phyloP scores from a whole-genome alignment of 2,797 vertebrate species.

The Pangasius macronema region DNA sequence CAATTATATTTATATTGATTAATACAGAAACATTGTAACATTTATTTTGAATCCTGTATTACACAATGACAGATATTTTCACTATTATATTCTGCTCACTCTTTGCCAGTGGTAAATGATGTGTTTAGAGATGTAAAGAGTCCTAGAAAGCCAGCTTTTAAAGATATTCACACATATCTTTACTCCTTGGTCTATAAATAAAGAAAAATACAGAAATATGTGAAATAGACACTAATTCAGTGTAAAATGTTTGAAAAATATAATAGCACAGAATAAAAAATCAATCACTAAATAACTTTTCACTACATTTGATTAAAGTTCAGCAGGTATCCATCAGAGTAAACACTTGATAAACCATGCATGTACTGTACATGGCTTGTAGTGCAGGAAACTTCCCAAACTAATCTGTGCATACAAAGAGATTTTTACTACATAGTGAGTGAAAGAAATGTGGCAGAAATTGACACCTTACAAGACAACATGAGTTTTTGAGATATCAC shows the following conservation, averaged over 20 bases:
- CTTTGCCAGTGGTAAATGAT: conserved; percentile 48
- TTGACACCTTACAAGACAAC: background rate
- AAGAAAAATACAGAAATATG: conserved; percentile 46
- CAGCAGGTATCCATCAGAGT: background rate
- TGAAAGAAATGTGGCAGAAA: background rate
- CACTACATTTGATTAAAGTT: background rate
- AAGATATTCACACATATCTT: background rate
- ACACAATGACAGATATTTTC: background rate
- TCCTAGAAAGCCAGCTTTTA: background rate
- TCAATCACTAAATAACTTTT: background rate
- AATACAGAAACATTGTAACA: background rate
- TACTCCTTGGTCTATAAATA: conserved; percentile 65
- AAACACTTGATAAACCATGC: background rate
- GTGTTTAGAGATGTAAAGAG: conserved; percentile 64
- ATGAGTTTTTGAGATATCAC: background rate
- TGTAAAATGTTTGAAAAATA: background rate
- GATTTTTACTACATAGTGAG: background rate
- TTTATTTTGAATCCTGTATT: background rate
- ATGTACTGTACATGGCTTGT: background rate
- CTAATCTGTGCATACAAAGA: background rate
- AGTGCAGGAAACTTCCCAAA: background rate
- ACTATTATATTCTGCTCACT: background rate
- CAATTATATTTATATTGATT: background rate
- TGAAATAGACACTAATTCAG: background rate
- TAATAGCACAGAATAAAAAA: background rate